phyloP scores from a whole-genome alignment of 2,888 invertebrate species.

The Heteromyza rotundicornis region DNA sequence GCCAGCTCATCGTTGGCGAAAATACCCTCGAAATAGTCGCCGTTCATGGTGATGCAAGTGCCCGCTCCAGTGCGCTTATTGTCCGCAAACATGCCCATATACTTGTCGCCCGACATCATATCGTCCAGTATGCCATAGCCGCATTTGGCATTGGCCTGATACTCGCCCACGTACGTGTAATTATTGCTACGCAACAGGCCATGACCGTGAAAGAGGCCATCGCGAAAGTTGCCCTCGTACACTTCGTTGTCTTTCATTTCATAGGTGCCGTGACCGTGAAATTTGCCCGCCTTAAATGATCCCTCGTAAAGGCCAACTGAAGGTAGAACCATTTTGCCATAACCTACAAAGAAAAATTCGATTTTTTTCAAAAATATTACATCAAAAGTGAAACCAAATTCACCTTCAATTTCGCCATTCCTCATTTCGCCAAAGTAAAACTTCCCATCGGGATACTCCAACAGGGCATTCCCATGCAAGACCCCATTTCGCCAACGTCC shows the following conservation, averaged over 20 bases:
- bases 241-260: constrained; percentile 78
- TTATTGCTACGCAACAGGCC: constrained; percentile 82
- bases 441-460: constrained; percentile 83
- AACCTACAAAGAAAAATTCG: constrained; percentile 38
- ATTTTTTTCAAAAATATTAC: neutral
- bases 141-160: constrained; percentile 76
- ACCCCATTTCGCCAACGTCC: constrained; percentile 83
- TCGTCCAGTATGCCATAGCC: constrained; percentile 92
- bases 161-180: constrained; percentile 89
- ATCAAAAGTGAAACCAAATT: constrained; percentile 8
- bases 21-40: constrained; percentile 88
- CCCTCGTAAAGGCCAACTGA: constrained; percentile 76
- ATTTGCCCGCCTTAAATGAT: constrained; percentile 71
- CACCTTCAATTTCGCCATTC: constrained; percentile 63
- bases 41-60: constrained; percentile 85
- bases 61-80: constrained; percentile 85
- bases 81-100: constrained; percentile 87
- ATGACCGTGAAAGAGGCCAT: constrained; percentile 84
- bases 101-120: constrained; percentile 85
- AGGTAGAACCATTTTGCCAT: constrained; percentile 60
- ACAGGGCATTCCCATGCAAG: constrained; percentile 81
- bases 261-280: constrained; percentile 77
- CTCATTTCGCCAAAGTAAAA: constrained; percentile 82
- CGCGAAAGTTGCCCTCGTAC: constrained; percentile 87
- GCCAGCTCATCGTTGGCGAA: constrained; percentile 80